Base-by-base conservation (phyloP, 2,113 vertebrate species). In the Eclectus roratus region DNA sequence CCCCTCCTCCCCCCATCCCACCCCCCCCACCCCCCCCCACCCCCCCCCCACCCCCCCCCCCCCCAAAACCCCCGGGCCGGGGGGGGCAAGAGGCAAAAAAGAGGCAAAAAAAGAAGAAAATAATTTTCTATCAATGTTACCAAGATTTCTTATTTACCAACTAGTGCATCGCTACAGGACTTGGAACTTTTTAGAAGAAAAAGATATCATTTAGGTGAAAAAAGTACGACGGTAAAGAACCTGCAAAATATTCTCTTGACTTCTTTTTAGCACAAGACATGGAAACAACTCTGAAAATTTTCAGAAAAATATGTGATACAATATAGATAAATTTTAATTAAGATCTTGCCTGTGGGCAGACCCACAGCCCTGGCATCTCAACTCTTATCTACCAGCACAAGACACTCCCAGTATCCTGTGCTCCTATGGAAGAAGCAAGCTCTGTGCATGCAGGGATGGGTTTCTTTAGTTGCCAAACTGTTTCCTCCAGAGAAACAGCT, bases 291-390 rank as follows among this genome's bases (percentile, higher is more conserved):
- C 78, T 61, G 55, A 85, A 95, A 92, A 65, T 10, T 14, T 78
- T 91, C 52, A 86, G 76, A 63, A 91, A 90, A 95, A 58, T 84
- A 88, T 92, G 84, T 96, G 80, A 95, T 97, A 93, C 52, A 64
- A 92, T 52, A 72, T 3, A 95, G 94, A 94, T 97, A 97, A 94
- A 64, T 63, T 92, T 95, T 96, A 95, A 96, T 96, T 96, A 96
- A 96, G 81, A 88, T 88, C 85, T 93, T 89, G 91, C 94, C 94
- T 77, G 73, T 41, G 35, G 92, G 92, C 90, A 96, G 71, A 72
- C 65, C 85, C 56, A 72, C 72, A 92, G 80, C 44, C 85, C 76
- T 95, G 80, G 94, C 80, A 93, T 83, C 80, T 85, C 1, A 1
- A 7, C 69, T 92, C 82, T 88, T 91, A 95, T 94, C 93, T 94